Evolutionary conservation across 2,888 invertebrate species (phyloP), one percentile per base, ranked within the genome.

Genomic region (Endotricha flammealis): DNA sequence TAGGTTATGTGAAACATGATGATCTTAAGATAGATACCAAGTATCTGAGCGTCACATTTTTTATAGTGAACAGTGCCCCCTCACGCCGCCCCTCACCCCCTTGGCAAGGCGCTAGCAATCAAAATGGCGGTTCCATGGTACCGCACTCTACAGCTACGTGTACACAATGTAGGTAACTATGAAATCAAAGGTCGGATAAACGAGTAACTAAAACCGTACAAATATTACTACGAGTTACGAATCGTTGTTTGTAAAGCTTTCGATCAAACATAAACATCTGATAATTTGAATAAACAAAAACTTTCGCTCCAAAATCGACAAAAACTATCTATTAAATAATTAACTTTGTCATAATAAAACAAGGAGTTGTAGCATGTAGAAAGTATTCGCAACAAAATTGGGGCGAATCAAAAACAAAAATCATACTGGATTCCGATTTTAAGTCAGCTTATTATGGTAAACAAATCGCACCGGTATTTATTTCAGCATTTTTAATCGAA

Each of bases 121-220:
- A 81, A 83, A 82, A 83, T 83, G 82, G 82, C 82, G 80, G 79
- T 78, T 69, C 67, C 64, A 73, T 72, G 71, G 73, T 69, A 65
- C 65, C 64, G 57, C 62, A 69, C 58, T 57, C 43, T 58, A 61
- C 53, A 74, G 59, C 68, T 76, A 77, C 75, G 76, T 78, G 73
- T 78, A 69, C 70, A 65, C 57, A 53, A 62, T 54, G 48, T 58
- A 43, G 39, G 39, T 46, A 0, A 57, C 51, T 48, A 53, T 29
- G 40, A 55, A 50, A 51, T 53, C 53, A 64, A 64, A 65, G 57
- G 50, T 63, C 63, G 57, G 24, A 41, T 30, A 41, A 36, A 40
- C 39, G 50, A 52, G 53, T 46, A 41, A 31, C 29, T 33, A 36
- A 40, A 32, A 44, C 23, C 36, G 38, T 27, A 35, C 36, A 13